Evolutionary conservation across 2,113 vertebrate genomes (phyloP), one percentile per base, ranked within the genome.

Genomic region (Urocynchramus pylzowi): DNA sequence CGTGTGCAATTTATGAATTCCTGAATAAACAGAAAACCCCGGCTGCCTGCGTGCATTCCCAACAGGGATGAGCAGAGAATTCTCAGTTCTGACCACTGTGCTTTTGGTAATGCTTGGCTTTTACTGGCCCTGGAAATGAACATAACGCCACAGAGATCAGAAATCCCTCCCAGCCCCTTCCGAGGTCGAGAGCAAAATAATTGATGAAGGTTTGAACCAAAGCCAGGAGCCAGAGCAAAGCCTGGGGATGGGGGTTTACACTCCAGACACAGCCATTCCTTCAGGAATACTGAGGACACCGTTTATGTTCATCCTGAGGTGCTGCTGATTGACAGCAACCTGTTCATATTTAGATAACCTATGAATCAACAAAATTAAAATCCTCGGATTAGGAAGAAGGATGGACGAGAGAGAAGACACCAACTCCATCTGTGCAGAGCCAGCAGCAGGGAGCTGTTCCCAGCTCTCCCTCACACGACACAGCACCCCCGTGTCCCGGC

Each of bases 281-380:
- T 45, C 3, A 35, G 53, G 6, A 47, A 53, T 5, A 49, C 77
- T 2, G 15, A 82, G 68, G 44, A 52, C 82, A 49, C 69, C 39
- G 64, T 81, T 80, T 74, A 44, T 44, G 74, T 86, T 87, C 75
- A 52, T 33, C 70, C n/a, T 45, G 77, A n/a, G 52, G 64, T 13
- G 17, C 75, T 16, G 49, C 84, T 89, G 93, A 87, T 12, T 73
- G 86, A 94, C 94, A 71, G 23, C 63, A 91, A 41, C 79, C 80
- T 12, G 53, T 20, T 86, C 67, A 16, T 81, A 52, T 69, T 84
- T 60, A 73, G 83, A 94, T 84, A 92, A 82, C 76, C 89, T 45
- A 31, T 23, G 69, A 80, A 80, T 90, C 79, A 92, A 93, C 74
- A 73, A 74, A 89, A 86, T 65, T 65, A 42, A 90, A 80, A n/a